Evolutionary conservation across 2,797 vertebrate genomes (phyloP), one percentile per base, ranked within the genome.

Genomic region (Tokudaia tokunoshimensis): DNA sequence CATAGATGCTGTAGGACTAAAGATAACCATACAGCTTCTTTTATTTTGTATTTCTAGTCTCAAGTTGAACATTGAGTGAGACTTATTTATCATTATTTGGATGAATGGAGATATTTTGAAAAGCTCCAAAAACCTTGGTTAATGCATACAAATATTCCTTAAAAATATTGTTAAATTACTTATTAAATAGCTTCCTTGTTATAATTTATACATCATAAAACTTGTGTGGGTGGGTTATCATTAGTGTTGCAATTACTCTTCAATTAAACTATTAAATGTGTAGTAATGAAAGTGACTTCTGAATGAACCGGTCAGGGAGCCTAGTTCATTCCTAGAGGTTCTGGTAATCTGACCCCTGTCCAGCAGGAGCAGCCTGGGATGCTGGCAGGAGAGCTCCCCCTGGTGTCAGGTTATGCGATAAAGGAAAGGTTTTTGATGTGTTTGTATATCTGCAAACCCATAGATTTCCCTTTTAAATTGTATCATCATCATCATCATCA

Each of bases 11-110:
- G 93, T 96, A 94, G 91, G 92, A 95, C 95, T 96, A 96, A 98
- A 92, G 96, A 96, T 94, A 97, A 94, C 96, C 12, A n/a, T 26
- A 95, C 92, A 96, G 97, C 98, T 96, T 98, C 97, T 98, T 92
- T 96, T 20, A 44, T 95, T 91, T 75, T 19, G 37, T 76, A 78
- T 31, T 15, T 10, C 29, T 52, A 24, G 47, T 72, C 78, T 65
- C 87, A 63, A 57, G 29, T 31, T 17, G 52, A 80, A 47, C 22
- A 59, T 50, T 74, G 29, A 91, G 7, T 14, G 24, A 90, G 57
- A 94, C 37, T 76, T 37, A 79, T 1, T 89, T 85, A 52, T 90
- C 37, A 34, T 70, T 75, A 52, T 57, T 37, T 75, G 44, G 29
- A 29, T 50, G 34, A 89, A 41, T 47, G 50, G 55, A 78, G 37